A percentile compares a stretch with the other conserved stretches of the same genome.
phyloP scores from a whole-genome alignment of 1,140 invertebrate genomes.

The Macrobrachium rosenbergii region DNA sequence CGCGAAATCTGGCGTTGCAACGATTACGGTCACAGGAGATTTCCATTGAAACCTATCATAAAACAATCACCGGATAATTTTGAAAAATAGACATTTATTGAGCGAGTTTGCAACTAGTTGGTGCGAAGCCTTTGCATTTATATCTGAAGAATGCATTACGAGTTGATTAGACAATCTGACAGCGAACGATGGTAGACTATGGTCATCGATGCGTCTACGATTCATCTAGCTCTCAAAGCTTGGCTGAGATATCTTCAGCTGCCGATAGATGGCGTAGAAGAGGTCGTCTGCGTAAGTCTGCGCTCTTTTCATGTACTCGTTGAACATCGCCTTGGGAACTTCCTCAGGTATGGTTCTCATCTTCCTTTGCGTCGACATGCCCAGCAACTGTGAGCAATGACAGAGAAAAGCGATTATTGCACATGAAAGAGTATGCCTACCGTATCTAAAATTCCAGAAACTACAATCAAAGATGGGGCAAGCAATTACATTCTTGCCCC shows the following conservation, averaged over 20 bases:
- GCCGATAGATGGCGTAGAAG: slow-evolving; percentile 32
- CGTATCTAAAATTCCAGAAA: neutral
- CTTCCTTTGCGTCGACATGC: neutral
- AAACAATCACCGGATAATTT: no score
- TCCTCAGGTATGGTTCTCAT: slow-evolving; percentile 19
- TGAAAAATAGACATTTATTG: no score
- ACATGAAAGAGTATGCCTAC: neutral
- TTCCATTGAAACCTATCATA: no score
- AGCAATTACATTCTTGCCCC: neutral
- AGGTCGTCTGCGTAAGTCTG: slow-evolving; percentile 25
- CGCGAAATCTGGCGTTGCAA: no score
- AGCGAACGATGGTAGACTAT: no score
- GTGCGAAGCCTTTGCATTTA: no score
- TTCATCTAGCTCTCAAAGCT: slow-evolving; percentile 27
- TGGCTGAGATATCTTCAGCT: slow-evolving; percentile 16
- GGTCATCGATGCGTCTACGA: no score
- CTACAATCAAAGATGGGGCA: neutral
- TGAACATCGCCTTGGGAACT: neutral
- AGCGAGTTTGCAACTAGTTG: no score
- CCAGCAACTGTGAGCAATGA: slow-evolving; percentile 6
- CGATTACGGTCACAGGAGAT: no score
- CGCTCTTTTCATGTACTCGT: slow-evolving; percentile 20
- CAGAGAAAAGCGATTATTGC: neutral
- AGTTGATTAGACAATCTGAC: no score
- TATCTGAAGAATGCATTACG: no score